A percentile compares a stretch with the other conserved stretches of the same genome.
phyloP scores from a whole-genome alignment of 2,113 vertebrate genomes.

The Saguinus imperator region DNA sequence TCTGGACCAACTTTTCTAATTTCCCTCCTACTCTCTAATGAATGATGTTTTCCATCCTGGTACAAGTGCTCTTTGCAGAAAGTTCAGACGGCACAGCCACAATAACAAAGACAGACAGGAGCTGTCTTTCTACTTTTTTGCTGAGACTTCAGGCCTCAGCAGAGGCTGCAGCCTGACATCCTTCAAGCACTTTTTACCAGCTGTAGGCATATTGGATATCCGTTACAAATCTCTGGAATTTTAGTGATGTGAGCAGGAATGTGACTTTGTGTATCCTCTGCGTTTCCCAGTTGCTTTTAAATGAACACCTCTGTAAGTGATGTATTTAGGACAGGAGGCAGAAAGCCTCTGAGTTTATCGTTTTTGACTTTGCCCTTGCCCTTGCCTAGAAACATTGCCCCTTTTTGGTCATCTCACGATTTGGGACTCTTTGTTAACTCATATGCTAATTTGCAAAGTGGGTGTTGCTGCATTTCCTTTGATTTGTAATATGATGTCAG shows the following conservation, averaged over 20 bases:
- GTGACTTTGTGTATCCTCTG: not conserved
- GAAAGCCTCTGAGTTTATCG: not conserved
- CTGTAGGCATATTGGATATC: not conserved
- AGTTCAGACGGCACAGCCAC: not conserved
- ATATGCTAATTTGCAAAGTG: constrained; percentile 22
- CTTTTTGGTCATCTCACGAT: not conserved
- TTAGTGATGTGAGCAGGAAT: not conserved
- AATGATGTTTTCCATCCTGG: not conserved
- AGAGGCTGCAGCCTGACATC: not conserved
- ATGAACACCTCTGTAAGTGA: not conserved
- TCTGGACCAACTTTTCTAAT: not conserved
- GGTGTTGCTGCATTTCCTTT: not conserved
- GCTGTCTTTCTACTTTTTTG: not conserved
- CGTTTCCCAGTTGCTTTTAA: constrained; percentile 5
- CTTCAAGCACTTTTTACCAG: not conserved
- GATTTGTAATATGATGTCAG: not conserved
- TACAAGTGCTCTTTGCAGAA: not conserved
- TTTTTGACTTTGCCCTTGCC: not conserved
- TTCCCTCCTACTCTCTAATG: not conserved
- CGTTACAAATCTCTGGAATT: not conserved
- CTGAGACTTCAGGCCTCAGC: not conserved
- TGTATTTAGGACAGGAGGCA: not conserved
- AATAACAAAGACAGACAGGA: not conserved
- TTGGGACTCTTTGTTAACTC: not conserved
- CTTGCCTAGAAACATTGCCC: not conserved